Conservation (phyloP, 1,140 invertebrate genomes). For the Anadara kagoshimensis region DNA sequence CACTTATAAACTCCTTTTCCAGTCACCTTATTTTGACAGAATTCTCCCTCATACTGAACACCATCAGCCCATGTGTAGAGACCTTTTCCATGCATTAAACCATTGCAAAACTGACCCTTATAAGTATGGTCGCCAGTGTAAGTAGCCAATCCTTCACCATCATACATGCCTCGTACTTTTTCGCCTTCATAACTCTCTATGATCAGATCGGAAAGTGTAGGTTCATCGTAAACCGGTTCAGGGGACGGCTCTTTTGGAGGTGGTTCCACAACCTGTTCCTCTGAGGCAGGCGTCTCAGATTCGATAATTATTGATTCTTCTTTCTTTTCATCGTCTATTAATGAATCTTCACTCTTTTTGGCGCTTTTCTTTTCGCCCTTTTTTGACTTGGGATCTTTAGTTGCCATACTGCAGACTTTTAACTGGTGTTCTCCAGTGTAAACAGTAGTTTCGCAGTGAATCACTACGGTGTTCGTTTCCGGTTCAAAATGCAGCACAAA, state of each 20-base stretch:
- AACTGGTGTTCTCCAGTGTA: no score
- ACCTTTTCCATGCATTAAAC: constrained; percentile 73
- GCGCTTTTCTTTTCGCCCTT: constrained; percentile 58
- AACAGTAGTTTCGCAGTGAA: no score
- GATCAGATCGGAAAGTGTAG: constrained; percentile 67
- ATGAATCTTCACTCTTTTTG: constrained; percentile 62
- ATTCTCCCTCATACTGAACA: constrained; percentile 70
- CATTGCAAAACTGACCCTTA: constrained; percentile 70
- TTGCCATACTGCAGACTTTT: constrained; percentile 53
- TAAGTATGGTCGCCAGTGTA: constrained; percentile 70
- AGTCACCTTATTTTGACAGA: constrained; percentile 69
- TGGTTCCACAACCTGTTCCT: constrained; percentile 42
- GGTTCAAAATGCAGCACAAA: no score
- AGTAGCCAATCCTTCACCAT: constrained; percentile 65
- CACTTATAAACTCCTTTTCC: constrained; percentile 71
- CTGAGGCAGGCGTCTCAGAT: constrained; percentile 37
- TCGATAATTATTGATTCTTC: constrained; percentile 46
- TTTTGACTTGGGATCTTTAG: constrained; percentile 54
- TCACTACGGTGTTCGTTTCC: no score
- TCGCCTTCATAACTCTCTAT: constrained; percentile 72
- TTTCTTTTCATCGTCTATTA: constrained; percentile 40
- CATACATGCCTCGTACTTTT: constrained; percentile 69
- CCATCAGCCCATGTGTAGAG: constrained; percentile 71
- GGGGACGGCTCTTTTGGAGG: constrained; percentile 61
- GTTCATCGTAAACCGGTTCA: constrained; percentile 70